Percentiles rank a stretch among this genome's conserved stretches.
phyloP scores from a whole-genome alignment of 2,113 vertebrate genomes.

The Climacteris rufus region DNA sequence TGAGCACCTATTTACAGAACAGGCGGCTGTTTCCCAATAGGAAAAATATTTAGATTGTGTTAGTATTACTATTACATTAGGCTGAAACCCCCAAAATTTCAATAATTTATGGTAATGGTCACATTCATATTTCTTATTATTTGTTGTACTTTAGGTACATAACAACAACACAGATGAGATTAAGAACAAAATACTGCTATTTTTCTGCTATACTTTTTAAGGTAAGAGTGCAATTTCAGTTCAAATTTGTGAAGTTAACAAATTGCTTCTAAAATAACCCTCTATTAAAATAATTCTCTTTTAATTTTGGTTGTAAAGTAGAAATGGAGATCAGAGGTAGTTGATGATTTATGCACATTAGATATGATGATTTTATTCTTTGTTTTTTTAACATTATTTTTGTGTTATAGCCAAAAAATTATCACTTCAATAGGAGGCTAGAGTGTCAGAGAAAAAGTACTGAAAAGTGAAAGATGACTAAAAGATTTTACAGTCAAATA shows the following conservation, averaged over 20 bases:
- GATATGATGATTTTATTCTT: neutral
- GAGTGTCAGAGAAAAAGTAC: neutral
- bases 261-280: neutral
- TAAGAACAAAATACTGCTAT: slow-evolving; percentile 81
- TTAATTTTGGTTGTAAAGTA: neutral
- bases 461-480: neutral
- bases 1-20: neutral
- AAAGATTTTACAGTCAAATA: slow-evolving; percentile 1
- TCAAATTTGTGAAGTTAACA: neutral
- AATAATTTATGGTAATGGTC: neutral
- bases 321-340: neutral
- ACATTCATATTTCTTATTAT: neutral
- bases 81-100: neutral
- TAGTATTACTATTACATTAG: neutral
- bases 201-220: slow-evolving; percentile 91
- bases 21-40: neutral
- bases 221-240: slow-evolving; percentile 72
- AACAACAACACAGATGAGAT: slow-evolving; percentile 71
- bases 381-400: neutral
- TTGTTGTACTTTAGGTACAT: slow-evolving; percentile 75
- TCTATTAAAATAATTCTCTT: neutral
- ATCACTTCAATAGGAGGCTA: slow-evolving; percentile 13
- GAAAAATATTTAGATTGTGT: neutral
- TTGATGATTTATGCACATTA: neutral
- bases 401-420: slow-evolving; percentile 6